A percentile compares a stretch with the other conserved stretches of the same genome.
These are phyloP conservation scores for Amphipoea oculea DNA, from an alignment of 2,888 invertebrate genomes.

Conservation along the genomic window DNA sequence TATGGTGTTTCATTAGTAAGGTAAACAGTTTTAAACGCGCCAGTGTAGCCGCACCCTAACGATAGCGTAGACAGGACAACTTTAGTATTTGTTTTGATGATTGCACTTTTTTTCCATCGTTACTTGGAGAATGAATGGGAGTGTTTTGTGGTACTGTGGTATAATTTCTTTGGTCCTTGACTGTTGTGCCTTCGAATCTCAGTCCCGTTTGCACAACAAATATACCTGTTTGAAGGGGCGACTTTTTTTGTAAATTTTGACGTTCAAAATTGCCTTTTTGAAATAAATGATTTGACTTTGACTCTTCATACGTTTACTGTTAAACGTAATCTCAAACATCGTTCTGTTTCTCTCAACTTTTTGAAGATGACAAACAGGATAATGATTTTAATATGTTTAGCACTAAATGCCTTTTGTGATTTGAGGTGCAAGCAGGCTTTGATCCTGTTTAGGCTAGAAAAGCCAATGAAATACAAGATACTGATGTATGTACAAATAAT, in stretches of 20 bases:
- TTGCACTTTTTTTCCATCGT: slow-evolving; percentile 40
- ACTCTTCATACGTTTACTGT: not conserved
- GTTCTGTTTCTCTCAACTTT: not conserved
- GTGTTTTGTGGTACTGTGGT: not conserved
- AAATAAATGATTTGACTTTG: too few species aligned
- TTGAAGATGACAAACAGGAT: not conserved
- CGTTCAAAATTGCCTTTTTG: too few species aligned
- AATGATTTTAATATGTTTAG: not conserved
- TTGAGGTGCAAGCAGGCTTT: not conserved
- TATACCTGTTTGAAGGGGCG: too few species aligned
- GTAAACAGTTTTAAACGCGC: slow-evolving; percentile 86
- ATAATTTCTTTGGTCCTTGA: not conserved
- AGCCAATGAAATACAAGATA: too few species aligned
- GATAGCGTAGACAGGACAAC: slow-evolving; percentile 56
- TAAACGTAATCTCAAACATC: not conserved
- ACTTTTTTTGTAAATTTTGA: too few species aligned
- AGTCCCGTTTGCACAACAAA: too few species aligned
- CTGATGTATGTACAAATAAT: too few species aligned
- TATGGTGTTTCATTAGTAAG: slow-evolving; percentile 84
- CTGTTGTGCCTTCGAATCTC: not conserved
- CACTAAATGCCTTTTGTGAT: not conserved
- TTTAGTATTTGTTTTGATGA: slow-evolving; percentile 63
- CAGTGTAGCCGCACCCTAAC: slow-evolving; percentile 79
- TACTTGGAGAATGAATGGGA: not conserved
- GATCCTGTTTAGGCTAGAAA: too few species aligned